Evolutionary conservation across 2,797 vertebrate species (phyloP).

Genomic region (Gymnoscopelus microlampas): DNA sequence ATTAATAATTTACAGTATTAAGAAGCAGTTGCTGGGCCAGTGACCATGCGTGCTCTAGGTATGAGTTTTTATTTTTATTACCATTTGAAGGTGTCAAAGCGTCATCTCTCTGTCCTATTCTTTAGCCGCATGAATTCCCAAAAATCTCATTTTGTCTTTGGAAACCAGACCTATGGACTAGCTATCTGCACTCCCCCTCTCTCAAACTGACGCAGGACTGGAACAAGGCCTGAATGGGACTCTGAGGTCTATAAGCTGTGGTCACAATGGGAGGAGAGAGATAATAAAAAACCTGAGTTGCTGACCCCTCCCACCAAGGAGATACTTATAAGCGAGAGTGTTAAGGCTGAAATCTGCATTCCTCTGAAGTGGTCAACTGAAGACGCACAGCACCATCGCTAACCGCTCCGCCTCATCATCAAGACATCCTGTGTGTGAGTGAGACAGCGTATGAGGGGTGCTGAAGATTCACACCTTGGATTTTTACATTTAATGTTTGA

Average conservation of each 20-base stretch:
- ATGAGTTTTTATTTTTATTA: slow-evolving; percentile 2
- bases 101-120: slow-evolving; percentile 15
- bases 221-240: slow-evolving; percentile 55
- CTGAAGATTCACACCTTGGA: background rate
- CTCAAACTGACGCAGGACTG: slow-evolving; percentile 43
- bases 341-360: slow-evolving; percentile 68
- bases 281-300: slow-evolving; percentile 67
- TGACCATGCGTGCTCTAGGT: background rate
- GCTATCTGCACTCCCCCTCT: slow-evolving; percentile 38
- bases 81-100: slow-evolving; percentile 25
- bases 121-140: slow-evolving; percentile 38
- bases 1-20: background rate
- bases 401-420: slow-evolving; percentile 43
- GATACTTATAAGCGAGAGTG: slow-evolving; percentile 78
- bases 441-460: slow-evolving; percentile 19
- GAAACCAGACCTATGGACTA: background rate
- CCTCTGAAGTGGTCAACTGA: slow-evolving; percentile 63
- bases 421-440: slow-evolving; percentile 13
- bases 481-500: slow-evolving; percentile 18
- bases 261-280: slow-evolving; percentile 76
- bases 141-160: too few species aligned
- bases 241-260: slow-evolving; percentile 56
- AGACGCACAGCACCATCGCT: slow-evolving; percentile 38
- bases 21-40: background rate
- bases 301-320: slow-evolving; percentile 72